These are phyloP conservation scores for Phrynocephalus guinanensis DNA, from an alignment of 2,797 vertebrate genomes.

Conservation along the genomic window DNA sequence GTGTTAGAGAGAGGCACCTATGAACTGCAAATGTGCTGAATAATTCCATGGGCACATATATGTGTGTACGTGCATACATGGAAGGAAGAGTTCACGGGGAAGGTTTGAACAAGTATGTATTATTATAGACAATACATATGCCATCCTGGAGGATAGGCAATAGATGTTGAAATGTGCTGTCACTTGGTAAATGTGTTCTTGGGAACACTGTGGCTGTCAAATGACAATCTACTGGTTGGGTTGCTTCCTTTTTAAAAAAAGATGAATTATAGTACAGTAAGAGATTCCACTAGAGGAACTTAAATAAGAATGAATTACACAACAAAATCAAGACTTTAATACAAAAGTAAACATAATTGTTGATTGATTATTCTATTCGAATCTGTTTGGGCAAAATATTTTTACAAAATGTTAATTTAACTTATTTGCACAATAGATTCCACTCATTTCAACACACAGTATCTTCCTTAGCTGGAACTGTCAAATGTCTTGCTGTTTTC, in stretches of 20 bases:
- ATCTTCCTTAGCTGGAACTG: too few relatives aligned
- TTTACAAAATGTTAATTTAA: too few relatives aligned
- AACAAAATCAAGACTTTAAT: neutral
- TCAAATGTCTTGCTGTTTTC: neutral
- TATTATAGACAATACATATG: neutral
- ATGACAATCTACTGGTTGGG: neutral
- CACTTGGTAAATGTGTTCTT: neutral
- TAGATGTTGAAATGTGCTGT: neutral
- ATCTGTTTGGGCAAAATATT: neutral
- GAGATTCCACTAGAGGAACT: neutral
- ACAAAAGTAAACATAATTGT: neutral
- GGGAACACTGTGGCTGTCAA: neutral
- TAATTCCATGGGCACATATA: too few relatives aligned
- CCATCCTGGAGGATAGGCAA: neutral
- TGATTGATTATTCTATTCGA: neutral
- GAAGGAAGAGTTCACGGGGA: neutral
- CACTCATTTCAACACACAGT: too few relatives aligned
- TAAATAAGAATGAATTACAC: neutral
- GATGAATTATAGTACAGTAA: neutral
- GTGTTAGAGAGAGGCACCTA: too few relatives aligned
- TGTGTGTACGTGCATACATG: neutral
- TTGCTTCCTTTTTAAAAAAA: neutral
- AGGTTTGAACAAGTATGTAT: neutral
- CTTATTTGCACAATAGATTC: too few relatives aligned
- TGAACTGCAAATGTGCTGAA: too few relatives aligned